Percentiles rank a stretch among this genome's conserved stretches.
Conservation (phyloP, 1,140 invertebrate genomes). For the Procambarus clarkii region DNA sequence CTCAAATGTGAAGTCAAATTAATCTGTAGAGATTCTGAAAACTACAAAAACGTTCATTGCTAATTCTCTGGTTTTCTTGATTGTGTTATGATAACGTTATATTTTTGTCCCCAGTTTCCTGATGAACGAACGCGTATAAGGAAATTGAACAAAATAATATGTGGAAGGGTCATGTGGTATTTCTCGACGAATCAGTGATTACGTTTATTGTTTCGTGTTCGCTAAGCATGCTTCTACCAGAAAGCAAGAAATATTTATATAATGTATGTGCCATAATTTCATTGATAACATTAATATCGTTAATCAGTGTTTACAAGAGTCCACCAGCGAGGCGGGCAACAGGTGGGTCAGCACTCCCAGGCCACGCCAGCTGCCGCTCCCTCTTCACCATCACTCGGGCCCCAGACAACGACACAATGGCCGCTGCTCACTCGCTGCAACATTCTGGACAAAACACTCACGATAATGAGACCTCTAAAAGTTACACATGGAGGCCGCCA, state of each 20-base stretch:
- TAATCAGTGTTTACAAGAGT: neutral
- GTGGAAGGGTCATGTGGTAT: no score
- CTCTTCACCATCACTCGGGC: constrained; percentile 30
- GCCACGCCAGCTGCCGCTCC: neutral
- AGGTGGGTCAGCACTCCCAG: neutral
- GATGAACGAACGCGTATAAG: neutral
- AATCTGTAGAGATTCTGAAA: no score
- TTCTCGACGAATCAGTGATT: neutral
- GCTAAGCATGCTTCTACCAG: neutral
- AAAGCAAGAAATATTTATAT: neutral
- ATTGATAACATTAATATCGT: neutral
- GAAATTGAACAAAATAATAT: neutral
- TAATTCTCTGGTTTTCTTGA: no score
- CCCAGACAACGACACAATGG: neutral
- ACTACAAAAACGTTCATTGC: no score
- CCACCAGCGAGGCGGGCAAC: neutral
- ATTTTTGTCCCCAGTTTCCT: neutral
- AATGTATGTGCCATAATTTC: neutral
- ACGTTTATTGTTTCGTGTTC: neutral
- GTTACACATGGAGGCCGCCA: neutral
- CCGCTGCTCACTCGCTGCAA: neutral
- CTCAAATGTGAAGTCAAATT: no score
- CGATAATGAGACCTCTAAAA: neutral
- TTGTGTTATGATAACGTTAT: neutral
- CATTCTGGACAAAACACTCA: neutral